Base-by-base conservation (phyloP, 2,888 invertebrate species). In the Philaethria dido region DNA sequence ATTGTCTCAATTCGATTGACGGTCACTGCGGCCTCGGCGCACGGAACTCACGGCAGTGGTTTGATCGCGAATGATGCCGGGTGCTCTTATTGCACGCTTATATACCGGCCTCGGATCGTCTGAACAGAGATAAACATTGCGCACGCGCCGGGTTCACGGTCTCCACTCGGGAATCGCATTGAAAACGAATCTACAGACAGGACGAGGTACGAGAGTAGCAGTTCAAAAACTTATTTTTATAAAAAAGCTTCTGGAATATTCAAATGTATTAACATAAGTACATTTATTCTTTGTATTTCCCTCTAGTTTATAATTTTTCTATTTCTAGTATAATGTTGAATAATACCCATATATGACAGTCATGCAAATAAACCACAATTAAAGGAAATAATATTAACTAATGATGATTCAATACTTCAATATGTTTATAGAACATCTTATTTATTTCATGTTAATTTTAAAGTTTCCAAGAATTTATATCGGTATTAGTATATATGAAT, bases 51-150 rank as follows among this genome's bases (percentile, higher is more conserved):
- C 85, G 78, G 84, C 86, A 81, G 85, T 83, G 84, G 88, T 83
- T 83, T 84, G 86, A 84, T 88, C 85, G 86, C 88, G 89, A 92
- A 89, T 92, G 92, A 83, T 89, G 87, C 82, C 88, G 87, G 88
- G 86, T 87, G 86, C 80, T 84, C 86, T 79, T 78, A 80, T 78
- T 80, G 81, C 76, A 78, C 80, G 81, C 81, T 91, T 92, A 89
- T 92, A 92, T 91, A 92, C 86, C 87, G 90, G 90, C 92, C 92
- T 92, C 92, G 92, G 83, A 83, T 87, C 89, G 88, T 89, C 90
- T 87, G 87, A 83, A 86, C 80, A 80, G 86, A 80, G 77, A 84
- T 82, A 83, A 83, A 85, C 83, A 81, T 78, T 80, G 81, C 85
- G 86, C 81, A 79, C 77, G 84, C 84, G 75, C 83, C 77, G 87